Base-by-base conservation (phyloP, 1,140 invertebrate genomes). In the Telenomus remus region DNA sequence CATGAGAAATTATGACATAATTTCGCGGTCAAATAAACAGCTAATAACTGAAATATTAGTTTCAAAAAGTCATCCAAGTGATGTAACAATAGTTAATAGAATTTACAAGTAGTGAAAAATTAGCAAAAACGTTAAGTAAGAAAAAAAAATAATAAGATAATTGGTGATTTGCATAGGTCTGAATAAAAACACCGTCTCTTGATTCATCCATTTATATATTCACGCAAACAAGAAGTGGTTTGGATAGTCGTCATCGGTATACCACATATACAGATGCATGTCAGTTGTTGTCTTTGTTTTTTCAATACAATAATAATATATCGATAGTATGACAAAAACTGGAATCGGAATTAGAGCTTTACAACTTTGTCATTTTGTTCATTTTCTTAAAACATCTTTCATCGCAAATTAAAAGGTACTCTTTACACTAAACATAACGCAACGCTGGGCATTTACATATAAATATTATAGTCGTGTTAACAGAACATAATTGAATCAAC, bases 151-250 rank as follows among this genome's bases (percentile, higher is more conserved):
- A 39, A n/a, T 3, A 39, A 4, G 8, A n/a, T 39, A 39, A 11
- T 39, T 39, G 37, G 37, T 2, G 1, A 39, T 39, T n/a, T 39
- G 6, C 9, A 19, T 48, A n/a, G 8, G 10, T 1, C 7, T 53
- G 71, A 78, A 59, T 43, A 63, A 65, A 50, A 65, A 61, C 13
- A 54, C 59, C 19, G 13, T n/a, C 13, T 81, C 74, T 82, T 83
- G 71, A 81, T 82, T 85, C 80, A 82, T 81, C 70, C 77, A 77
- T 86, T 84, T 86, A 71, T 61, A 71, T 71, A 84, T 85, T 84
- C 82, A 84, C 80, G 80, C 81, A 83, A 85, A 84, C 80, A 84
- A 84, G 79, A 79, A 82, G 80, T 83, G 76, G 82, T 80, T 82
- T 82, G 78, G 69, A 82, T 82, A 81, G 81, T 69, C 72, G 70